Conservation (phyloP, 2,888 invertebrate genomes). For the Lacanobia oleracea region DNA sequence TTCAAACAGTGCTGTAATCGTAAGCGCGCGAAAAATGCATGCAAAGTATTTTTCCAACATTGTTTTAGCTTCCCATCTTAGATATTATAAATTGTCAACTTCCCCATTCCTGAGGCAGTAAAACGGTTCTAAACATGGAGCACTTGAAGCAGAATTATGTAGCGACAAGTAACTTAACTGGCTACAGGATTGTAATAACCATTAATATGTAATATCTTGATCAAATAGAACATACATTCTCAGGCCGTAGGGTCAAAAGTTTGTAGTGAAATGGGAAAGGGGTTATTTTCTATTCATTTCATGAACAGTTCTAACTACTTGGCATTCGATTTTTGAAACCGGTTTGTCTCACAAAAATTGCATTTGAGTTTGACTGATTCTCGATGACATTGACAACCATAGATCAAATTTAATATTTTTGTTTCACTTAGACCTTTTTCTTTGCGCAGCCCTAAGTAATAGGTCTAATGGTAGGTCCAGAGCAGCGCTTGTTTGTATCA, state of each 20-base stretch:
- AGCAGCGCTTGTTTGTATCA: conserved; percentile 60
- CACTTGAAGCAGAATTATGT: conserved; percentile 62
- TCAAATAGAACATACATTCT: conserved; percentile 62
- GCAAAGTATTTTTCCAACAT: conserved; percentile 19
- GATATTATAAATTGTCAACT: conserved; percentile 59
- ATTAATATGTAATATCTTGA: conserved; percentile 64
- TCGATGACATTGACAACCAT: background rate
- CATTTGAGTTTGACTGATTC: conserved; percentile 35
- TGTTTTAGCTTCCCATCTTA: conserved; percentile 37
- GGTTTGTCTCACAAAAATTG: background rate
- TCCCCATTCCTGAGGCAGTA: conserved; percentile 61
- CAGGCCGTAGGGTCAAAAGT: conserved; percentile 49
- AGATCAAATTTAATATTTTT: background rate
- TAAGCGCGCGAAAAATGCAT: background rate
- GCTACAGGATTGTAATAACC: conserved; percentile 63
- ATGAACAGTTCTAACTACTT: background rate
- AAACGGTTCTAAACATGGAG: conserved; percentile 62
- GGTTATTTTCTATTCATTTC: conserved; percentile 33
- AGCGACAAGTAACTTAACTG: conserved; percentile 61
- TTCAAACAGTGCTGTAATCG: background rate
- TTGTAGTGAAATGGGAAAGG: conserved; percentile 25
- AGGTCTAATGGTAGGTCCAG: conserved; percentile 35
- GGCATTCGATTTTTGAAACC: conserved; percentile 33
- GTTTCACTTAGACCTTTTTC: conserved; percentile 13
- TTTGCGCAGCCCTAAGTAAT: conserved; percentile 24